Evolutionary conservation across 2,888 invertebrate genomes (phyloP), one percentile per base, ranked within the genome.

Genomic region (Melieria crassipennis): DNA sequence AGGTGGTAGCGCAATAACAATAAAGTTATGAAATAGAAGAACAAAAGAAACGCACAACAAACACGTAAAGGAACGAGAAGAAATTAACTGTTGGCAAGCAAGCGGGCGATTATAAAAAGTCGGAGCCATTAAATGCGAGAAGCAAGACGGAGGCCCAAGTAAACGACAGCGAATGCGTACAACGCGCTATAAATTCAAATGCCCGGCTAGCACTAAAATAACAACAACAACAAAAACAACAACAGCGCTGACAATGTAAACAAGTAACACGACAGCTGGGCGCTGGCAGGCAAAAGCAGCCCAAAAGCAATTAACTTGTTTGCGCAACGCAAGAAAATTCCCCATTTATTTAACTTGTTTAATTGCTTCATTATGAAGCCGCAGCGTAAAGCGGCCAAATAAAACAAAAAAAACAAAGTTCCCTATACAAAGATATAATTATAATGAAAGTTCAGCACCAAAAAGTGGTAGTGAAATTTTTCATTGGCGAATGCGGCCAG

Each of bases 341-440:
- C 68, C 42, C 62, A 62, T 69, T 62, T 69, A 69, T 69, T 69
- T 69, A 69, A 69, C 69, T 69, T 62, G 56, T 45, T 69, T 69
- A 69, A 69, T 69, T 69, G 69, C 69, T 69, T 69, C 62, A 69
- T 69, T 61, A 62, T 62, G 62, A 63, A 69, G 69, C 6, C 52
- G 13, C 52, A 52, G n/a, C 11, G 1, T 52, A 52, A 52, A 52
- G 13, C 50, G 11, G 3, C 2, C 9, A 50, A 50, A 50, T 10
- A 50, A 50, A 50, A 50, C 1, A 50, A 50, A 10, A 2, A 50
- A 50, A 52, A 52, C 11, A 52, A 5, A 52, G 5, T 5, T n/a
- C 11, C 11, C 52, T n/a, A 6, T 52, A 6, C 11, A 52, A 7
- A 52, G 13, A n/a, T 5, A 52, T 52, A 52, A 52, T 6, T n/a